phyloP scores from a whole-genome alignment of 1,140 invertebrate species.

The Dendrolimus kikuchii region DNA sequence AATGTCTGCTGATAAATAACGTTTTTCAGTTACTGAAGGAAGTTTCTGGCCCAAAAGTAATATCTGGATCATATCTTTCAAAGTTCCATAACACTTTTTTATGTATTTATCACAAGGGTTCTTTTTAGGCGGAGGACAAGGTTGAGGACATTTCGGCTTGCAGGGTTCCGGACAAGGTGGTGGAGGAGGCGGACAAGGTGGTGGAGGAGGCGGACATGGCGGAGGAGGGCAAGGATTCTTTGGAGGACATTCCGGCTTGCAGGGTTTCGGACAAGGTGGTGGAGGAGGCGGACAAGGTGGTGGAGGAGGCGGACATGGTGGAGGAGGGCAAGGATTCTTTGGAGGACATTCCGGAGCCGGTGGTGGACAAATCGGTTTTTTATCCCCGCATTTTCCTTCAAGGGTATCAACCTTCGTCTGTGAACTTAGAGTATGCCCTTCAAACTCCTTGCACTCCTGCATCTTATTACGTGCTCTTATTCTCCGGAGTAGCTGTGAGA shows the following conservation, averaged over 20 bases:
- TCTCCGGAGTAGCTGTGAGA: slow-evolving; percentile 30
- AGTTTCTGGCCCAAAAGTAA: background rate
- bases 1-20: background rate
- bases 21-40: background rate
- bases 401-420: slow-evolving; percentile 11
- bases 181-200: slow-evolving; percentile 8
- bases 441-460: slow-evolving; percentile 17
- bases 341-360: slow-evolving; percentile 15
- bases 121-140: slow-evolving; percentile 13
- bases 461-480: slow-evolving; percentile 27
- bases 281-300: slow-evolving; percentile 8
- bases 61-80: slow-evolving; percentile 3
- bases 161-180: slow-evolving; percentile 19
- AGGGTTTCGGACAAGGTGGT: slow-evolving; percentile 17
- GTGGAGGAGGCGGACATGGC: slow-evolving; percentile 19
- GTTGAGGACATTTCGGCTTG: slow-evolving; percentile 15
- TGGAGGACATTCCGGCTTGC: slow-evolving; percentile 18
- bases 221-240: slow-evolving; percentile 12
- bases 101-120: slow-evolving; percentile 14
- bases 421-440: background rate
- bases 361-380: slow-evolving; percentile 13
- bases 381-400: slow-evolving; percentile 13
- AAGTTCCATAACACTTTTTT: background rate
- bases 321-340: slow-evolving; percentile 7
- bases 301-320: slow-evolving; percentile 4